Evolutionary conservation across 2,888 invertebrate species (phyloP).

Genomic region (Sceliomorpha sp.): DNA sequence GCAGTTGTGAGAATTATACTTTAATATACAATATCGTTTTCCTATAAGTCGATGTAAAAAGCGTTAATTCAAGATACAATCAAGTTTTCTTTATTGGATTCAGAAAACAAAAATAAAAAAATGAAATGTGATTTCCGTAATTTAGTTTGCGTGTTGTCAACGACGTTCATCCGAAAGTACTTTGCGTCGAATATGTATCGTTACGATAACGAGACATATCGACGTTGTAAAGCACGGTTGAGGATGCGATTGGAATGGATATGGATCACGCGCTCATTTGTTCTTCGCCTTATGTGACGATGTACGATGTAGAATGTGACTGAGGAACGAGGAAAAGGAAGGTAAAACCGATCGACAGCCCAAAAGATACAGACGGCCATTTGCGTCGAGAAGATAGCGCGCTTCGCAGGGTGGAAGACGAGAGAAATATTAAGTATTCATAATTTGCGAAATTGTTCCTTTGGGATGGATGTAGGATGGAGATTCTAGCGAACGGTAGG

Average conservation of each 20-base stretch:
- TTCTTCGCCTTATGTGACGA: slow-evolving; percentile 18
- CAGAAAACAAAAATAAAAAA: too few relatives aligned
- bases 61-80: too few relatives aligned
- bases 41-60: too few relatives aligned
- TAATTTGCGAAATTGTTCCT: slow-evolving; percentile 47
- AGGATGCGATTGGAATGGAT: slow-evolving; percentile 30
- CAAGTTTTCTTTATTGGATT: too few relatives aligned
- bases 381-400: background rate
- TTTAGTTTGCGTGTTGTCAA: slow-evolving; percentile 4
- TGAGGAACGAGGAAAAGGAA: slow-evolving; percentile 6
- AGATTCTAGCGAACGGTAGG: slow-evolving; percentile 18
- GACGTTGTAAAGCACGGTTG: slow-evolving; percentile 32
- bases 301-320: slow-evolving; percentile 1
- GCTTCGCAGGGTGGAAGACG: background rate
- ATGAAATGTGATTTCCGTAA: too few relatives aligned
- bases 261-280: slow-evolving; percentile 29
- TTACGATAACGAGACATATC: slow-evolving; percentile 24
- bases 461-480: slow-evolving; percentile 31
- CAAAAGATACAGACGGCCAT: slow-evolving; percentile 2
- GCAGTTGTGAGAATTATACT: too few relatives aligned
- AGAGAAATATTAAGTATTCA: slow-evolving; percentile 26
- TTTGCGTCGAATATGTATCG: slow-evolving; percentile 22
- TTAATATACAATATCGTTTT: too few relatives aligned
- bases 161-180: background rate
- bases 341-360: slow-evolving; percentile 7